Evolutionary conservation across 2,888 invertebrate genomes (phyloP).

Genomic region (Trichopria drosophilae): DNA sequence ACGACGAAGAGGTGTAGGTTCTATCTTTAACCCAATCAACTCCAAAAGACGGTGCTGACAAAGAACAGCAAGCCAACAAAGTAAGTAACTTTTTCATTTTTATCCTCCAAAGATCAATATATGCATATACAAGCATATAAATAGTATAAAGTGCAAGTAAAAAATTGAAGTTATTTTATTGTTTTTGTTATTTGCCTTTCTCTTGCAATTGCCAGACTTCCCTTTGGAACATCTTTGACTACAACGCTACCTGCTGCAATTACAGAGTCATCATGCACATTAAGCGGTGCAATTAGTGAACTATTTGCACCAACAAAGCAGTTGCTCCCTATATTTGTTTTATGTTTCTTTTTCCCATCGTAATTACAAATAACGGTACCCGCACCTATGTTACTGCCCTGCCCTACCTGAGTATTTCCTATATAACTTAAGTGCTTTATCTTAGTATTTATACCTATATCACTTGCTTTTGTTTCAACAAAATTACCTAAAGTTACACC

Average conservation of each 20-base stretch:
- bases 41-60: too few relatives aligned
- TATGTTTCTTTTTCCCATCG: constrained; percentile 15
- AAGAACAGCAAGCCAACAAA: too few relatives aligned
- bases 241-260: constrained; percentile 16
- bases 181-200: constrained; percentile 14
- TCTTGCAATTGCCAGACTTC: constrained; percentile 13
- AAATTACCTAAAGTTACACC: constrained; percentile 18
- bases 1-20: too few relatives aligned
- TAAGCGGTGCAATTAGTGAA: constrained; percentile 16
- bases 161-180: too few relatives aligned
- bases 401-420: constrained; percentile 17
- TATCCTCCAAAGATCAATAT: too few relatives aligned
- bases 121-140: too few relatives aligned
- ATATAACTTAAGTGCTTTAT: constrained; percentile 16
- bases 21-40: too few relatives aligned
- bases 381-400: constrained; percentile 15
- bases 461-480: constrained; percentile 18
- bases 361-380: constrained; percentile 20
- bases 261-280: constrained; percentile 6
- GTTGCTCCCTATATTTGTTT: constrained; percentile 10
- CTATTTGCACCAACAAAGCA: constrained; percentile 15
- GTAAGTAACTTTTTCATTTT: too few relatives aligned
- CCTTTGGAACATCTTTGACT: constrained; percentile 8
- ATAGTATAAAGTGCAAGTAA: too few relatives aligned
- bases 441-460: constrained; percentile 12